phyloP scores from a whole-genome alignment of 2,888 invertebrate genomes.

The Drosophila emarginata region DNA sequence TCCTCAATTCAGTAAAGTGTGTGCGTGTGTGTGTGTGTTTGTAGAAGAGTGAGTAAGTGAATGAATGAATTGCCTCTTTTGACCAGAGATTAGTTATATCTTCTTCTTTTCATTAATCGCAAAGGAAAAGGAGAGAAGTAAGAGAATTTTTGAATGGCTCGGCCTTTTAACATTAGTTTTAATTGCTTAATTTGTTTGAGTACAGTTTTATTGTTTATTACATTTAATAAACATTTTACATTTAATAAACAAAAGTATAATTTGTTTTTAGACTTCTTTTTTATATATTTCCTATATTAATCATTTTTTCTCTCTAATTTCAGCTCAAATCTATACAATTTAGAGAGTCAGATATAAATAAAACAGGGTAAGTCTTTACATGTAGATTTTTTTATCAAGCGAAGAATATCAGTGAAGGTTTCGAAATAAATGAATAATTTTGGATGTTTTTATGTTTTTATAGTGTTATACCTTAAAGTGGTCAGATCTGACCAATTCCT shows the following conservation, averaged over 20 bases:
- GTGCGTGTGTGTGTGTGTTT: not conserved
- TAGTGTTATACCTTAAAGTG: no score
- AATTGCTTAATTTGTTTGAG: no score
- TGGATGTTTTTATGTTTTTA: no score
- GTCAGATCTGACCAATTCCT: no score
- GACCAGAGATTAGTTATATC: not conserved
- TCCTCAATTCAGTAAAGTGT: slow-evolving; percentile 1
- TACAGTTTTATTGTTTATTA: not conserved
- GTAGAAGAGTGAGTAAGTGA: not conserved
- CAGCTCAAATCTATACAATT: not conserved
- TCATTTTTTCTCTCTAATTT: not conserved
- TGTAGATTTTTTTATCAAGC: no score
- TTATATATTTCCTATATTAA: not conserved
- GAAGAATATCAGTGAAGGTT: no score
- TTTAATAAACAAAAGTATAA: no score
- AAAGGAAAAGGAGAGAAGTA: slow-evolving; percentile 10
- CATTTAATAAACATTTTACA: no score
- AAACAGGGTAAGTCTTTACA: slow-evolving; percentile 9
- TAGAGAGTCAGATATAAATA: not conserved
- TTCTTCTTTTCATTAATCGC: slow-evolving; percentile 5
- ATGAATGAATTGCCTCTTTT: not conserved
- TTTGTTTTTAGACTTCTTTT: no score
- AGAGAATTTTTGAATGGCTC: slow-evolving; percentile 18
- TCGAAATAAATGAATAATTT: no score
- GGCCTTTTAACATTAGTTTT: not conserved